phyloP scores from a whole-genome alignment of 2,113 vertebrate genomes.

The Sinocyclocheilus anophthalmus region DNA sequence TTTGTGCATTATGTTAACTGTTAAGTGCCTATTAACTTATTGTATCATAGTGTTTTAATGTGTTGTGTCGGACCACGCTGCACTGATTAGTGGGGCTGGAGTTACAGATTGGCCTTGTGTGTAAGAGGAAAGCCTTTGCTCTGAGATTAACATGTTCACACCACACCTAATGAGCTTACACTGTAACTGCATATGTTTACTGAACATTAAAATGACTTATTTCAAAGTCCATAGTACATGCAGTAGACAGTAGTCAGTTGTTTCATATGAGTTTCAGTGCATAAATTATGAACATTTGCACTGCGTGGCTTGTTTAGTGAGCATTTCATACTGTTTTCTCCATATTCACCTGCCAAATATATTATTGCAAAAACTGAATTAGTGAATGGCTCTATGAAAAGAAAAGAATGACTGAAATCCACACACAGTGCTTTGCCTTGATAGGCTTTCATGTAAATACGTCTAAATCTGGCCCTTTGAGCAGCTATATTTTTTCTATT shows the following conservation, averaged over 20 bases:
- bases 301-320: conserved; percentile 11
- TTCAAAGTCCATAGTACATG: conserved; percentile 17
- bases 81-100: conserved; percentile 74
- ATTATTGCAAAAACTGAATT: neutral
- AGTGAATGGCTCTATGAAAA: neutral
- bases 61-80: conserved; percentile 73
- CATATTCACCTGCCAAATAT: neutral
- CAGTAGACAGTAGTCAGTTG: conserved; percentile 12
- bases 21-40: conserved; percentile 80
- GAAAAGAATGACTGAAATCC: neutral
- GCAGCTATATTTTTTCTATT: conserved; percentile 19
- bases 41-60: conserved; percentile 70
- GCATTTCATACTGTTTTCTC: neutral
- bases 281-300: conserved; percentile 37
- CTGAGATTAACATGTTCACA: conserved; percentile 57
- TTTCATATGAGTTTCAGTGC: conserved; percentile 5
- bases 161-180: conserved; percentile 34
- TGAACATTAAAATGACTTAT: conserved; percentile 16
- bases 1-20: conserved; percentile 79
- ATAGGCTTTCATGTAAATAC: conserved; percentile 20
- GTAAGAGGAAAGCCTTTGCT: conserved; percentile 65
- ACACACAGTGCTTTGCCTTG: conserved; percentile 10
- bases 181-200: conserved; percentile 52
- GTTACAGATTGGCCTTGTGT: conserved; percentile 60
- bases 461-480: conserved; percentile 19